Conservation (phyloP, 2,888 invertebrate genomes). For the Trachelus tabidus region DNA sequence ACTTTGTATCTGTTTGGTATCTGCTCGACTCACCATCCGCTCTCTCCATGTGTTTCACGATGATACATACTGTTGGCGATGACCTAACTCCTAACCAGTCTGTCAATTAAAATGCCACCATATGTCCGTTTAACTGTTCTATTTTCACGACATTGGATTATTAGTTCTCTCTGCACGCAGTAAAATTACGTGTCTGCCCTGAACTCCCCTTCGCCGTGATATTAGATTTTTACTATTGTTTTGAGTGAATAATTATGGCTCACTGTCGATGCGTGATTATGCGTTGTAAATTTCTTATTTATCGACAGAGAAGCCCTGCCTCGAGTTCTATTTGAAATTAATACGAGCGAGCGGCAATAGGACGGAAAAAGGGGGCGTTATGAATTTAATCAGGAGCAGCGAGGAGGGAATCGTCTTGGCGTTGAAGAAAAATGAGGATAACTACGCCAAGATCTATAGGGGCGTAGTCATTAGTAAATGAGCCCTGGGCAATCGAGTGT, state of each 20-base stretch:
- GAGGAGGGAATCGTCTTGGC: neutral
- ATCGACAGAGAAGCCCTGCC: neutral
- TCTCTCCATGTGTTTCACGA: constrained; percentile 40
- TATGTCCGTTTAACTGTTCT: constrained; percentile 44
- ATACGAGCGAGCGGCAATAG: neutral
- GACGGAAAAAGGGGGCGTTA: neutral
- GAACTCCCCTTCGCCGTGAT: neutral
- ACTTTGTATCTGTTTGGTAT: constrained; percentile 20
- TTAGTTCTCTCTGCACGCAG: neutral
- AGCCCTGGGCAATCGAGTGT: constrained; percentile 50
- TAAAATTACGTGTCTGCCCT: neutral
- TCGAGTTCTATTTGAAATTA: neutral
- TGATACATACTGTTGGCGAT: constrained; percentile 44
- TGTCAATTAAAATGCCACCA: constrained; percentile 61
- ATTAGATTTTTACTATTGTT: neutral
- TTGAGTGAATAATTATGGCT: neutral
- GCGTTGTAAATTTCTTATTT: neutral
- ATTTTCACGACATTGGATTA: neutral
- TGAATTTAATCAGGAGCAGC: neutral
- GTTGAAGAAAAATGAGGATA: neutral
- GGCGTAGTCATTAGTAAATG: constrained; percentile 61
- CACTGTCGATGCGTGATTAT: neutral
- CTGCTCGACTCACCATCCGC: constrained; percentile 26
- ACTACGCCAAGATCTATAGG: constrained; percentile 29
- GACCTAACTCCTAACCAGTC: constrained; percentile 58